These are phyloP conservation scores for Crepidodera aurea DNA, from an alignment of 2,888 invertebrate species.

Conservation along the genomic window DNA sequence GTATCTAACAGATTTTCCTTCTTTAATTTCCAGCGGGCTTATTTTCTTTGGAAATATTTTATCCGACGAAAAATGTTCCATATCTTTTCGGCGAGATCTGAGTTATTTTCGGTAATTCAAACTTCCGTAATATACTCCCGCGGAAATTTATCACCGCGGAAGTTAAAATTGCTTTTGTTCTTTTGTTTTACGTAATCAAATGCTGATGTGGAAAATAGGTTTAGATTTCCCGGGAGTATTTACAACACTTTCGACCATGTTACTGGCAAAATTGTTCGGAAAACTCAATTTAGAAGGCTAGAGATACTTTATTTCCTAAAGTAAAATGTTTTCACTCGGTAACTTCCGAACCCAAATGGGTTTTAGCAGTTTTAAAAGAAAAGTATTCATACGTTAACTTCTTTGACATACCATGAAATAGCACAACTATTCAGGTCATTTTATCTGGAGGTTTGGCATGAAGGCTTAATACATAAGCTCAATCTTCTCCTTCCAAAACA, in stretches of 20 bases:
- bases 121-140: conserved; percentile 29
- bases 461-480: no score
- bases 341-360: no score
- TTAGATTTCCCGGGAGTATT: conserved; percentile 41
- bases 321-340: conserved; percentile 13
- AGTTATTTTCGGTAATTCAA: conserved; percentile 33
- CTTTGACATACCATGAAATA: no score
- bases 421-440: no score
- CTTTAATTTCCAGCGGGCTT: neutral
- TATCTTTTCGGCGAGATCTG: neutral
- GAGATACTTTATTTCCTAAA: conserved; percentile 10
- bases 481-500: no score
- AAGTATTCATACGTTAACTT: neutral
- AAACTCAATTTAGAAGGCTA: conserved; percentile 33
- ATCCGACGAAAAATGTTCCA: conserved; percentile 3
- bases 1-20: neutral
- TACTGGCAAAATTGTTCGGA: conserved; percentile 36
- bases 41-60: neutral
- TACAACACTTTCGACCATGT: conserved; percentile 33
- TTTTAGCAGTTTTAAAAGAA: neutral
- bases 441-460: no score
- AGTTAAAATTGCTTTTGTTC: conserved; percentile 42
- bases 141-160: conserved; percentile 31
- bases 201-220: conserved; percentile 40
- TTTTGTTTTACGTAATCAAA: conserved; percentile 40